Evolutionary conservation across 2,113 vertebrate genomes (phyloP).

Genomic region (Trochalopteron elliotii): DNA sequence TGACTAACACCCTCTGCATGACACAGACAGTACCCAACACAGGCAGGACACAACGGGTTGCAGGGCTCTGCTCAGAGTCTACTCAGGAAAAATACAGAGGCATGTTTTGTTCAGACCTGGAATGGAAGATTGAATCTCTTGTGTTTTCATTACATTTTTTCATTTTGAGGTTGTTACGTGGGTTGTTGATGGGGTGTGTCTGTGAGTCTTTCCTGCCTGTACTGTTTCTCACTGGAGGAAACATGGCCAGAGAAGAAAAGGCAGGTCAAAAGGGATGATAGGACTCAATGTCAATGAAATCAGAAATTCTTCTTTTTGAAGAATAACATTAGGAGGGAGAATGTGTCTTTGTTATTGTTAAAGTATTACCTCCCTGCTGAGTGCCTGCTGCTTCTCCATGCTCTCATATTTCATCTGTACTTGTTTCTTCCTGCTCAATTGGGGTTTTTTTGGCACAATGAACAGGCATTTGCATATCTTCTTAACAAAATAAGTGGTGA

Average conservation of each 20-base stretch:
- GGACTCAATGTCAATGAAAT: neutral
- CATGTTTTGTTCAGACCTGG: neutral
- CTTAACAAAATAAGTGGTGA: neutral
- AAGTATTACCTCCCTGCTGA: neutral
- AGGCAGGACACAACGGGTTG: neutral
- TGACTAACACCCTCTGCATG: neutral
- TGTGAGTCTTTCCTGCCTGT: neutral
- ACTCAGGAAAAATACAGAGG: fast-evolving
- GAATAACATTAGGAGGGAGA: neutral
- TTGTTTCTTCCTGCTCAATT: neutral
- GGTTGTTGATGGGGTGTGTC: neutral
- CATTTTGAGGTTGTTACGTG: neutral
- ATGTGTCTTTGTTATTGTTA: neutral
- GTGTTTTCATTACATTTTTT: neutral
- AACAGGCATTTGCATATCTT: neutral
- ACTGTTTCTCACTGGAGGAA: neutral
- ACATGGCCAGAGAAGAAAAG: neutral
- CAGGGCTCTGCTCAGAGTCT: neutral
- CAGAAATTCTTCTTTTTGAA: neutral
- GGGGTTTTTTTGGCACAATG: neutral
- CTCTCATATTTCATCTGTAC: neutral
- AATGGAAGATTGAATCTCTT: neutral
- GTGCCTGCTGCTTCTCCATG: neutral
- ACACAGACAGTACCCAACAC: neutral
- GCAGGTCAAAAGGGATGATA: neutral